Percentiles rank a stretch among this genome's conserved stretches.
Conservation (phyloP, 2,797 vertebrate genomes). For the Betta splendens region DNA sequence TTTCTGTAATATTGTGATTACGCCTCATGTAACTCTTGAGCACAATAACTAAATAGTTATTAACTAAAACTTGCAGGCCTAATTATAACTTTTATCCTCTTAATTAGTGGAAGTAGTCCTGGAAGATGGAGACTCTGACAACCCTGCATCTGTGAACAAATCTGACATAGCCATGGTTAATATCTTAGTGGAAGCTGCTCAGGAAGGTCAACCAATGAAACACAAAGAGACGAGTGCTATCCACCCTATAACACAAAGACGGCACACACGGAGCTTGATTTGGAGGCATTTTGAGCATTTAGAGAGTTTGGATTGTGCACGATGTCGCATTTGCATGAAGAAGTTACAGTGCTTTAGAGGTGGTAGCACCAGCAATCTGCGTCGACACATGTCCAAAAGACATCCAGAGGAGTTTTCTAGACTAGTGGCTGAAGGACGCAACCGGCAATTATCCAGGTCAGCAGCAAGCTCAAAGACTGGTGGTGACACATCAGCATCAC, state of each 20-base stretch:
- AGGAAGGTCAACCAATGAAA: constrained; percentile 13
- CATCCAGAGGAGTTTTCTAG: constrained; percentile 69
- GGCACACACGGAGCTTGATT: constrained; percentile 64
- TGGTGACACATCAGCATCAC: neutral
- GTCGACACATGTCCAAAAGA: constrained; percentile 76
- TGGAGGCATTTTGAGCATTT: constrained; percentile 74
- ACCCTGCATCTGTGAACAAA: constrained; percentile 36
- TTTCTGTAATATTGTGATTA: no score
- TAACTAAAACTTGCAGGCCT: no score
- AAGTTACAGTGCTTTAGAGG: constrained; percentile 59
- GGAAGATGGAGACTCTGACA: constrained; percentile 61
- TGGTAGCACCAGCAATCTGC: constrained; percentile 72
- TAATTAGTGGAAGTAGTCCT: constrained; percentile 69
- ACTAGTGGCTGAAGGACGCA: constrained; percentile 36
- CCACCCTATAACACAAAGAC: constrained; percentile 23
- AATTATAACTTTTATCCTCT: constrained; percentile 1
- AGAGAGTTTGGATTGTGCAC: constrained; percentile 60
- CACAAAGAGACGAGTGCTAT: constrained; percentile 9
- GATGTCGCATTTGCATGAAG: constrained; percentile 76
- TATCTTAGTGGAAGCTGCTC: constrained; percentile 40
- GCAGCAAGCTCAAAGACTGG: constrained; percentile 27
- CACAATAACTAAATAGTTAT: no score
- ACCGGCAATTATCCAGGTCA: constrained; percentile 14
- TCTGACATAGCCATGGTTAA: constrained; percentile 48
- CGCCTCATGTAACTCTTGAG: no score